Evolutionary conservation across 2,888 invertebrate species (phyloP).

Genomic region (Hypselothyrea guttata): DNA sequence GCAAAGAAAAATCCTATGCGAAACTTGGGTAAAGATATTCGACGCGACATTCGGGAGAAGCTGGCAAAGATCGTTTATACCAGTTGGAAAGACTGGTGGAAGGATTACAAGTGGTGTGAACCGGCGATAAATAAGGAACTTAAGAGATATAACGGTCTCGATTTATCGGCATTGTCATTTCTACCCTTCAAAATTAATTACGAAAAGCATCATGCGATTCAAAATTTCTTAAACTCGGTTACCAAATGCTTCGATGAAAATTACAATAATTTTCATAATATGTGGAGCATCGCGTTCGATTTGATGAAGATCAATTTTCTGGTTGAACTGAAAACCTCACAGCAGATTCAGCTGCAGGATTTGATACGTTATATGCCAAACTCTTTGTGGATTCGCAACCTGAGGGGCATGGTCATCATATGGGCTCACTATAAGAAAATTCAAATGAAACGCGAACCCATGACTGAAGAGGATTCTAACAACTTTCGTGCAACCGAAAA

Average conservation of each 20-base stretch:
- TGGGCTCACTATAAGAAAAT: constrained; percentile 35
- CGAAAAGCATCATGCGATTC: not conserved
- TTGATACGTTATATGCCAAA: constrained; percentile 47
- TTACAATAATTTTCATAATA: constrained; percentile 15
- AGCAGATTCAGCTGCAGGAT: constrained; percentile 31
- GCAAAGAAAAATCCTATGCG: not conserved
- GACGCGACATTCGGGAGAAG: constrained; percentile 4
- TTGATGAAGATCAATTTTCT: constrained; percentile 27
- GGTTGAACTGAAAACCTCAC: constrained; percentile 13
- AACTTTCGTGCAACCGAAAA: not conserved
- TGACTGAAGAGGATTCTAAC: not conserved
- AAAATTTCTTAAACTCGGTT: not conserved
- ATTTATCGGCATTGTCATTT: constrained; percentile 22
- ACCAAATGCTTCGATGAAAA: constrained; percentile 12
- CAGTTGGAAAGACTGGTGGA: constrained; percentile 54
- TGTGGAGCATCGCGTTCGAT: constrained; percentile 33
- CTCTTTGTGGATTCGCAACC: constrained; percentile 42
- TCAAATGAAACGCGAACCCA: not conserved
- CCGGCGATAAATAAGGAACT: constrained; percentile 35
- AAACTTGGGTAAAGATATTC: not conserved
- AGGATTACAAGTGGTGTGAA: constrained; percentile 36
- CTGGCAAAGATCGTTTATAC: constrained; percentile 37
- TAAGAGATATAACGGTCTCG: constrained; percentile 10
- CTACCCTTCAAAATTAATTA: not conserved
- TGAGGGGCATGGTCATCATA: constrained; percentile 49